phyloP scores from a whole-genome alignment of 1,140 invertebrate genomes.

The Drosophila ogumai region DNA sequence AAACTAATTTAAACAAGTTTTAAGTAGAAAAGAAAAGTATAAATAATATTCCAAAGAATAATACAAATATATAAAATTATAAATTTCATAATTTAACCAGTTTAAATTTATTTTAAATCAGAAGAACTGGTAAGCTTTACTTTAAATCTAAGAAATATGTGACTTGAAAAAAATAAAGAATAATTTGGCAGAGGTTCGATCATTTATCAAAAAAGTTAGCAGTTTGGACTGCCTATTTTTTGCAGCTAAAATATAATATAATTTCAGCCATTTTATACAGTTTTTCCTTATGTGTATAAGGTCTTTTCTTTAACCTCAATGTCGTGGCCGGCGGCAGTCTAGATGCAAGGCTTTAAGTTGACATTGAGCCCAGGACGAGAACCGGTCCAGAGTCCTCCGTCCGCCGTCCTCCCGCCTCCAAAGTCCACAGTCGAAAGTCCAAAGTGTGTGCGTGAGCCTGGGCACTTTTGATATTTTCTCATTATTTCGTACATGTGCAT shows the following conservation, averaged over 20 bases:
- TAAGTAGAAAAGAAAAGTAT: too few relatives aligned
- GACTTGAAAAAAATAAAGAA: neutral
- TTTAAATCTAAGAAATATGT: neutral
- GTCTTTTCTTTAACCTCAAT: constrained; percentile 23
- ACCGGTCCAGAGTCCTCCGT: constrained; percentile 15
- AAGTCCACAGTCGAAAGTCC: constrained; percentile 32
- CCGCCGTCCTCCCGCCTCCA: neutral
- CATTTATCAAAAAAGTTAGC: neutral
- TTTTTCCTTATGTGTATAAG: constrained; percentile 12
- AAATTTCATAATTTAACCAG: too few relatives aligned
- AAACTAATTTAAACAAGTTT: neutral
- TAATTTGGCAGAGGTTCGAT: too few relatives aligned
- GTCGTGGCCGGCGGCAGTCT: constrained; percentile 60
- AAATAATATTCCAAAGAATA: too few relatives aligned
- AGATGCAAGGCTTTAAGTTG: constrained; percentile 73
- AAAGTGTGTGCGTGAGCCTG: constrained; percentile 54
- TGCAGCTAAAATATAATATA: neutral
- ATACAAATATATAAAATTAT: neutral
- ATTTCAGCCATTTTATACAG: neutral
- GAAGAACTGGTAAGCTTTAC: neutral
- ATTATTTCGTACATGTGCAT: constrained; percentile 67
- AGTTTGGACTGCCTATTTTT: too few relatives aligned
- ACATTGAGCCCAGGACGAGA: constrained; percentile 60
- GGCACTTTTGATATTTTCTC: constrained; percentile 81
- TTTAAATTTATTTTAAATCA: neutral